A percentile compares a stretch with the other conserved stretches of the same genome.
These are phyloP conservation scores for Podotricha telesiphe DNA, from an alignment of 2,888 invertebrate species.

Conservation along the genomic window DNA sequence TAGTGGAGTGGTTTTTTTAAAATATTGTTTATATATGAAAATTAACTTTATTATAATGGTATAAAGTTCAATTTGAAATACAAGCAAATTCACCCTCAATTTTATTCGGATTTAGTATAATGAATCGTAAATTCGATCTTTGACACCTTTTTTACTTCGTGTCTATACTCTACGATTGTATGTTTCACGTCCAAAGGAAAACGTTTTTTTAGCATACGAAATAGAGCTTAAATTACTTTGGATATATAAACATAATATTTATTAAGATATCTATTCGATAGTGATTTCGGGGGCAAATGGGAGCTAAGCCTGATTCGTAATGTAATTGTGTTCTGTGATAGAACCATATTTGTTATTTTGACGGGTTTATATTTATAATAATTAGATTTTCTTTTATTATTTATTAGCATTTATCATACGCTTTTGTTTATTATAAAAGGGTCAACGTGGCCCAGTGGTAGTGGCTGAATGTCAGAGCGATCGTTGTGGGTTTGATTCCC, in stretches of 20 bases:
- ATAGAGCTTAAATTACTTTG: constrained; percentile 47
- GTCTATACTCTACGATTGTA: constrained; percentile 71
- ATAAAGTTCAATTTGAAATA: constrained; percentile 48
- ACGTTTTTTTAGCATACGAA: constrained; percentile 32
- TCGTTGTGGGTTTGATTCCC: no score
- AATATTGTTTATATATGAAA: constrained; percentile 47
- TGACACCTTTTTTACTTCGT: constrained; percentile 83
- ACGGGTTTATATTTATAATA: constrained; percentile 1
- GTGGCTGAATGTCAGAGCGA: no score
- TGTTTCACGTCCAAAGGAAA: constrained; percentile 28
- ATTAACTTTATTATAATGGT: neutral
- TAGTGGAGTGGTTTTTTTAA: constrained; percentile 68
- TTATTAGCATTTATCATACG: neutral
- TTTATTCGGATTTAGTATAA: constrained; percentile 81
- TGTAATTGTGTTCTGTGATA: constrained; percentile 72
- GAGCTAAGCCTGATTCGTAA: constrained; percentile 57
- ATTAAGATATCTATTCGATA: constrained; percentile 70
- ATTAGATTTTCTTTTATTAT: constrained; percentile 21
- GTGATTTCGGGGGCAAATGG: constrained; percentile 58
- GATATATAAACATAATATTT: constrained; percentile 43
- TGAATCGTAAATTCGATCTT: constrained; percentile 84
- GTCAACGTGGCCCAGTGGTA: no score
- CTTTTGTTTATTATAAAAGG: neutral
- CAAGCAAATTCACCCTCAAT: constrained; percentile 59
- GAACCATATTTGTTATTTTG: constrained; percentile 59